Evolutionary conservation across 2,113 vertebrate genomes (phyloP).

Genomic region (Cygnus buccinator): DNA sequence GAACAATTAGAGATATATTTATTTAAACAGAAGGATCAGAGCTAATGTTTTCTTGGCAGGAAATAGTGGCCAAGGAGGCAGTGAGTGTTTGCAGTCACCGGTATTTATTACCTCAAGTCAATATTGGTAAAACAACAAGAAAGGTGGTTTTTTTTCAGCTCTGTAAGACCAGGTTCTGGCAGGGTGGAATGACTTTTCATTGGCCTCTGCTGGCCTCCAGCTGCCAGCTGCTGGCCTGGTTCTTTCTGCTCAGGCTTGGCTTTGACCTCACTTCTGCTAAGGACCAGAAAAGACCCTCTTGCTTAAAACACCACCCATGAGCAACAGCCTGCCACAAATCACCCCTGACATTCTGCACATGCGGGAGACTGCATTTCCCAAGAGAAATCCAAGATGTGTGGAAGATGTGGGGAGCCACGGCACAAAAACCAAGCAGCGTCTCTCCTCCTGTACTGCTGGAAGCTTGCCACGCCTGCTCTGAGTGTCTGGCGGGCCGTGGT

Average conservation of each 20-base stretch:
- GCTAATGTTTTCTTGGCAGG: not conserved
- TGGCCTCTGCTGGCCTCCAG: not conserved
- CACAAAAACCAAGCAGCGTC: not conserved
- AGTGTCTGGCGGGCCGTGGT: not conserved
- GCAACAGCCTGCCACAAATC: not conserved
- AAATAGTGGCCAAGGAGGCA: not conserved
- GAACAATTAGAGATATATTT: not conserved
- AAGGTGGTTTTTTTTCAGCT: not conserved
- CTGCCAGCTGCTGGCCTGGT: not conserved
- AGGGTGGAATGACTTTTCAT: not conserved
- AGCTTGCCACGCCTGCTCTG: not conserved
- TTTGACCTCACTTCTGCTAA: not conserved
- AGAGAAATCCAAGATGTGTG: not conserved
- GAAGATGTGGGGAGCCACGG: not conserved
- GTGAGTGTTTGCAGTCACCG: not conserved
- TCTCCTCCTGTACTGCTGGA: not conserved
- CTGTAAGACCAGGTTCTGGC: not conserved
- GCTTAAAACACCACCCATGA: not conserved
- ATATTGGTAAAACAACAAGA: not conserved
- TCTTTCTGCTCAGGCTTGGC: not conserved
- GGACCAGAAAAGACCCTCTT: not conserved
- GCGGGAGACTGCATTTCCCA: rapidly evolving
- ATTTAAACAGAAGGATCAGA: not conserved
- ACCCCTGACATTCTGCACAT: not conserved
- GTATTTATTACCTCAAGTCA: slow-evolving; percentile 28